These are phyloP conservation scores for Passer domesticus DNA, from an alignment of 2,113 vertebrate species.

Conservation along the genomic window DNA sequence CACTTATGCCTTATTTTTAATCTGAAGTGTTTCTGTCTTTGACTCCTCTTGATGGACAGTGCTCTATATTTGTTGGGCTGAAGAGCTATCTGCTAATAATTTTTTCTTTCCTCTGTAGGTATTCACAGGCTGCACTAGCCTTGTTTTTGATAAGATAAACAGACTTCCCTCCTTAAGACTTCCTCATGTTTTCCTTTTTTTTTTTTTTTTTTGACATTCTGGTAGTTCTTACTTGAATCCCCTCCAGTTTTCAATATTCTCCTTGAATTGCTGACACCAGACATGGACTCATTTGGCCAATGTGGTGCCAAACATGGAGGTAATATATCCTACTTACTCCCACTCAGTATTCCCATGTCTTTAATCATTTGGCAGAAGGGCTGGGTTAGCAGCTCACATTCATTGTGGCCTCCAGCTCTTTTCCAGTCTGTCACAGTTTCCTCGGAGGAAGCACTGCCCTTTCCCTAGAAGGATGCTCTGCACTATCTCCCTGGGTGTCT, in stretches of 20 bases:
- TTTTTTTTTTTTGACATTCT: not conserved
- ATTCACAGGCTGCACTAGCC: not conserved
- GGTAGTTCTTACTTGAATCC: not conserved
- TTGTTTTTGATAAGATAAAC: constrained; percentile 11
- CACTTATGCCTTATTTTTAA: not conserved
- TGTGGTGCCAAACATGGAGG: not conserved
- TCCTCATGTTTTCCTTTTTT: not conserved
- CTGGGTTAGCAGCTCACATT: not conserved
- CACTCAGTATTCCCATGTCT: constrained; percentile 19
- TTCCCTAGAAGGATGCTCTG: not conserved
- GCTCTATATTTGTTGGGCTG: not conserved
- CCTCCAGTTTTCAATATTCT: not conserved
- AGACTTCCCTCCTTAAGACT: not conserved
- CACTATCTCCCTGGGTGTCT: not conserved
- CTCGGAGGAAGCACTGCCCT: not conserved
- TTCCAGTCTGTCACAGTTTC: constrained; percentile 4
- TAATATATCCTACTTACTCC: constrained; percentile 21
- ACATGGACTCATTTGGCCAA: not conserved
- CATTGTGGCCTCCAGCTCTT: not conserved
- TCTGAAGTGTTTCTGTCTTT: not conserved
- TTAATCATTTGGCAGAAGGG: constrained; percentile 28
- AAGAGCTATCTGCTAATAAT: not conserved
- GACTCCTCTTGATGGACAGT: not conserved
- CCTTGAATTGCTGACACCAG: not conserved
- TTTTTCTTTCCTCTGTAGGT: not conserved